Evolutionary conservation across 2,113 vertebrate species (phyloP), one percentile per base, ranked within the genome.

Genomic region (Mandrillus leucophaeus): DNA sequence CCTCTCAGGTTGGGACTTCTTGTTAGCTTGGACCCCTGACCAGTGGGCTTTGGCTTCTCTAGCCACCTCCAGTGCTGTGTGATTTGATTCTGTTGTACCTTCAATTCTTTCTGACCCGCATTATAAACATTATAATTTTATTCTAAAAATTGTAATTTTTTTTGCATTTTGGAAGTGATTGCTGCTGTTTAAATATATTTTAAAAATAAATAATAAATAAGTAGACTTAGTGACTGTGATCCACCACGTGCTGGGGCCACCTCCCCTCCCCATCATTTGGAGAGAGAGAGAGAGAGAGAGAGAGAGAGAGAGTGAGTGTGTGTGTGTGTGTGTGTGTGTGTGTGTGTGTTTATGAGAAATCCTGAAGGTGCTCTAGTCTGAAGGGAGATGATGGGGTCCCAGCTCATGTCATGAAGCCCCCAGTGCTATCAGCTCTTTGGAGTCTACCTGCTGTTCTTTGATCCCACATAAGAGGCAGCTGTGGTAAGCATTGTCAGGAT

Each of bases 181-280:
- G 97, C 98, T 98, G 98, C 97, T 98, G 97, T 98, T 98, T 98
- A 98, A 98, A 98, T 98, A 98, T 98, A 98, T 98, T 98, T 98
- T 98, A 98, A 98, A 98, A 98, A 98, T 98, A 98, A 98, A 98
- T 97, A 97, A 97, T 96, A 97, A 97, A 97, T 96, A 97, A 97
- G 96, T 93, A 92, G 88, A 97, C 90, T 90, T 95, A 94, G 81
- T 97, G 95, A 94, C 80, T 97, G 32, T 95, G 93, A 90, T 95
- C 70, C 40, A 85, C 96, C 68, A 90, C 88, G 61, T 95, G 59
- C 82, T 84, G 17, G 23, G 80, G 66, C 76, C 38, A 66, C 25
- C 40, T 68, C 55, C 87, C 59, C 73, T n/a, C 25, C n/a, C 13
- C 40, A 66, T 66, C 57, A 76, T 78, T 10, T 45, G 66, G 38